phyloP scores from a whole-genome alignment of 53 echinoderm and acorn worm genomes.

The Antedon mediterranea region DNA sequence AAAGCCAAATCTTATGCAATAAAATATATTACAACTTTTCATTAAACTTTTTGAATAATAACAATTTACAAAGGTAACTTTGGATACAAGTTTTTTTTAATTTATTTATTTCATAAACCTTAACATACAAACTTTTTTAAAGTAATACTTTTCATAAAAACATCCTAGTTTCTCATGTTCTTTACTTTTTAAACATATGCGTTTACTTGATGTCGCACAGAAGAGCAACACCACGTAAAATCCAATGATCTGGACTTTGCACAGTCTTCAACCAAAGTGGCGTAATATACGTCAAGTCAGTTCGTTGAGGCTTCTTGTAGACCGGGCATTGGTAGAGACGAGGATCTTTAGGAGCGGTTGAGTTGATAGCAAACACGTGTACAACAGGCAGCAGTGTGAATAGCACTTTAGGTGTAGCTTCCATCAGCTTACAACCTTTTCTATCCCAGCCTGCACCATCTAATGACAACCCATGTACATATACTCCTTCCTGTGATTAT shows the following conservation, averaged over 20 bases:
- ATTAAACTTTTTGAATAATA: no score
- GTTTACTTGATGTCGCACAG: slow-evolving; percentile 50
- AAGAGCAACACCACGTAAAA: slow-evolving; percentile 30
- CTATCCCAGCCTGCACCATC: slow-evolving; percentile 50
- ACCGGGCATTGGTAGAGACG: slow-evolving; percentile 48
- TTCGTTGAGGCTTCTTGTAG: slow-evolving; percentile 47
- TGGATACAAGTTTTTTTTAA: no score
- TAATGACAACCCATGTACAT: slow-evolving; percentile 43
- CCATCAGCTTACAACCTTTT: slow-evolving; percentile 27
- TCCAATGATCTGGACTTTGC: slow-evolving; percentile 53
- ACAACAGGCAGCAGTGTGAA: slow-evolving; percentile 39
- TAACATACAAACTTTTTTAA: no score
- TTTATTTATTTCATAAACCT: no score
- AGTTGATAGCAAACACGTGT: slow-evolving; percentile 56
- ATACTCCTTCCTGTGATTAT: slow-evolving; percentile 35
- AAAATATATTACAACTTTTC: no score
- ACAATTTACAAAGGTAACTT: no score
- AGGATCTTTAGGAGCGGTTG: slow-evolving; percentile 35
- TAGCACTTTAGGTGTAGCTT: slow-evolving; percentile 37
- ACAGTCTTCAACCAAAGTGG: slow-evolving; percentile 38
- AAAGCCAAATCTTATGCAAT: no score
- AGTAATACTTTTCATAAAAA: no score
- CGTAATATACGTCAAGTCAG: slow-evolving; percentile 46
- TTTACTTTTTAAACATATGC: no score
- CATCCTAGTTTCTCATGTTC: no score